Percentiles rank a stretch among this genome's conserved stretches.
phyloP scores from a whole-genome alignment of 1,140 invertebrate genomes.

The Steinernema khuongi region DNA sequence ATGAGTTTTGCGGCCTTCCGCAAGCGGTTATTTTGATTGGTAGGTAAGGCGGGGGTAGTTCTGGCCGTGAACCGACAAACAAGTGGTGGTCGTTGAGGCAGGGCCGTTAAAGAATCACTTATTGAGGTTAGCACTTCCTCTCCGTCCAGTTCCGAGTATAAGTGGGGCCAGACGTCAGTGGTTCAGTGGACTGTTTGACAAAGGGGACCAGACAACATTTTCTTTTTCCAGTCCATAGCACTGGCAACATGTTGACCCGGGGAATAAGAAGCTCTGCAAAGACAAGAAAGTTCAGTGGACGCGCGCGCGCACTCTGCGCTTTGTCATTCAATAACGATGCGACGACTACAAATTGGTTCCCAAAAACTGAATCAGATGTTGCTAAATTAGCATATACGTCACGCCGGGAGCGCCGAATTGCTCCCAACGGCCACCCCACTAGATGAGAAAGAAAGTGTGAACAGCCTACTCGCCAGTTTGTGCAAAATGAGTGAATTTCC shows the following conservation, averaged over 20 bases:
- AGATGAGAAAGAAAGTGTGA: not conserved
- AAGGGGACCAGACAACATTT: too few relatives aligned
- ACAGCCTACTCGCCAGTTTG: not conserved
- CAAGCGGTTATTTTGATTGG: not conserved
- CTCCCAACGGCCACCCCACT: not conserved
- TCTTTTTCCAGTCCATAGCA: too few relatives aligned
- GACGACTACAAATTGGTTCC: not conserved
- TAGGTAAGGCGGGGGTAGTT: not conserved
- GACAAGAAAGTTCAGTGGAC: not conserved
- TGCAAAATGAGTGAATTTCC: not conserved
- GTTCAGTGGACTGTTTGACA: too few relatives aligned
- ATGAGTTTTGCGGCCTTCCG: slow-evolving; percentile 3
- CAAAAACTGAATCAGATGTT: slow-evolving; percentile 14
- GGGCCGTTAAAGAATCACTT: not conserved
- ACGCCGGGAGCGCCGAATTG: not conserved
- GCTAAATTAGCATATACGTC: slow-evolving; percentile 9
- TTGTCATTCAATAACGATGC: slow-evolving; percentile 8
- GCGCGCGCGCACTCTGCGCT: not conserved
- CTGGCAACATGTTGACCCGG: too few relatives aligned
- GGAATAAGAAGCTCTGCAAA: not conserved
- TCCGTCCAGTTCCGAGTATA: too few relatives aligned
- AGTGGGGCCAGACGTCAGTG: too few relatives aligned
- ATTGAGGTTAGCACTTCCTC: too few relatives aligned
- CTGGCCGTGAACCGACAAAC: slow-evolving; percentile 2
- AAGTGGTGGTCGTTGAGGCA: not conserved